Evolutionary conservation across 2,797 vertebrate species (phyloP).

Genomic region (Salarias fasciatus): DNA sequence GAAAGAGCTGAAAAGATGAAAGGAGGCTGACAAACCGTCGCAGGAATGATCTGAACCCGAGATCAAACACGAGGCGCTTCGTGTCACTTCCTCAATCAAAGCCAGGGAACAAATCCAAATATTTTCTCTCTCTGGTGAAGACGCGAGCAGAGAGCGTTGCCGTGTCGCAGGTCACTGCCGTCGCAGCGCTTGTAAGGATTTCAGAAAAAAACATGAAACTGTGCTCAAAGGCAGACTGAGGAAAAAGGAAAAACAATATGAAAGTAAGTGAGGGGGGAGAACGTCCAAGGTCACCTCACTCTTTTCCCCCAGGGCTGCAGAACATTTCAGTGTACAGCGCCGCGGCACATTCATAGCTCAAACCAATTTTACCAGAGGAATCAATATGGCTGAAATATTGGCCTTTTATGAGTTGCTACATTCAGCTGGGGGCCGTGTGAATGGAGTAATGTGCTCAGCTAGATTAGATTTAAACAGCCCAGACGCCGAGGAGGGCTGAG

Average conservation of each 20-base stretch:
- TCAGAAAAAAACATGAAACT: slow-evolving; percentile 44
- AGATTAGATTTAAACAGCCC: slow-evolving; percentile 80
- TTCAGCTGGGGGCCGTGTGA: slow-evolving; percentile 77
- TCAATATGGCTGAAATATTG: slow-evolving; percentile 87
- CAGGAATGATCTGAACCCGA: slow-evolving; percentile 63
- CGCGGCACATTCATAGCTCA: slow-evolving; percentile 78
- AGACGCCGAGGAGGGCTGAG: slow-evolving; percentile 61
- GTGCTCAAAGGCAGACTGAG: slow-evolving; percentile 56
- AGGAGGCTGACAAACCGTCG: slow-evolving; percentile 33
- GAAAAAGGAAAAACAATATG: slow-evolving; percentile 57
- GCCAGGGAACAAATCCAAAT: slow-evolving; percentile 54
- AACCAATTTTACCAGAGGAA: slow-evolving; percentile 84
- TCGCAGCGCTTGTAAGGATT: slow-evolving; percentile 27
- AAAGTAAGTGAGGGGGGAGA: slow-evolving; percentile 55
- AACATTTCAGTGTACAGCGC: slow-evolving; percentile 74
- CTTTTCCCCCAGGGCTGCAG: slow-evolving; percentile 63
- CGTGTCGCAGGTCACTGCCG: slow-evolving; percentile 42
- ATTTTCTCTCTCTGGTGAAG: slow-evolving; percentile 34
- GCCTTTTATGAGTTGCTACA: slow-evolving; percentile 83
- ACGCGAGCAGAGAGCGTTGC: slow-evolving; percentile 36
- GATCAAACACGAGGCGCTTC: slow-evolving; percentile 60
- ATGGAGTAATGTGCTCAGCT: slow-evolving; percentile 75
- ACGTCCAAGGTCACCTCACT: slow-evolving; percentile 79
- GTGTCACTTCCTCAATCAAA: slow-evolving; percentile 49
- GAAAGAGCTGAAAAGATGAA: slow-evolving; percentile 53